Evolutionary conservation across 2,797 vertebrate species (phyloP), one percentile per base, ranked within the genome.

Genomic region (Urocyon cinereoargenteus): DNA sequence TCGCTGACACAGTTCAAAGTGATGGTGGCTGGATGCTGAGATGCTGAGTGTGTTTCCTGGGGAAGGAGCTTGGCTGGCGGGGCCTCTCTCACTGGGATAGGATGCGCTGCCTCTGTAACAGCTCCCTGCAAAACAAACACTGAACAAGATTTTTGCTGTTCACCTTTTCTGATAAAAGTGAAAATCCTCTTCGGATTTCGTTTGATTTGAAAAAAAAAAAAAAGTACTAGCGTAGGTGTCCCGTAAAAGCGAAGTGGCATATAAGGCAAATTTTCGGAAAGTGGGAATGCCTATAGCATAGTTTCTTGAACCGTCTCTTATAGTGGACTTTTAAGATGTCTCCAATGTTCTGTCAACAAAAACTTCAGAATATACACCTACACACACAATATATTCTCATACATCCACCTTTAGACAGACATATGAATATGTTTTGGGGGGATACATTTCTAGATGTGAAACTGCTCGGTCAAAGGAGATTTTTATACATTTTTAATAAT

Each of bases 401-500:
- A 19, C n/a, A 53, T 55, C 2, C 18, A 8, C 61, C 61, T 92
- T 93, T 82, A 18, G n/a, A 51, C 15, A 92, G 13, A 49, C 70
- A 16, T 53, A 7, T 95, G 51, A 34, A 64, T 96, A 61, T 93
- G 68, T 87, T 94, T 79, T 16, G 12, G 26, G 6, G 6, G 4
- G 4, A 59, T 77, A 66, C 28, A n/a, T 40, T 64, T 84, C 36
- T 70, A 72, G 28, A 70, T 92, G 66, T 78, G n/a, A 61, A 85
- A 96, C 2, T 53, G 16, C 31, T 85, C 51, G 36, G 14, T 72
- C 34, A 97, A 90, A 95, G 51, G 1, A 90, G 87, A 59, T 91
- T 53, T 55, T 53, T n/a, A n/a, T 10, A 72, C 16, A 59, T 92
- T 95, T 89, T 97, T 34, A 94, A 55, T 62, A 79, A 57, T 13